These are phyloP conservation scores for Pagetopsis macropterus DNA, from an alignment of 2,797 vertebrate genomes.

Conservation along the genomic window DNA sequence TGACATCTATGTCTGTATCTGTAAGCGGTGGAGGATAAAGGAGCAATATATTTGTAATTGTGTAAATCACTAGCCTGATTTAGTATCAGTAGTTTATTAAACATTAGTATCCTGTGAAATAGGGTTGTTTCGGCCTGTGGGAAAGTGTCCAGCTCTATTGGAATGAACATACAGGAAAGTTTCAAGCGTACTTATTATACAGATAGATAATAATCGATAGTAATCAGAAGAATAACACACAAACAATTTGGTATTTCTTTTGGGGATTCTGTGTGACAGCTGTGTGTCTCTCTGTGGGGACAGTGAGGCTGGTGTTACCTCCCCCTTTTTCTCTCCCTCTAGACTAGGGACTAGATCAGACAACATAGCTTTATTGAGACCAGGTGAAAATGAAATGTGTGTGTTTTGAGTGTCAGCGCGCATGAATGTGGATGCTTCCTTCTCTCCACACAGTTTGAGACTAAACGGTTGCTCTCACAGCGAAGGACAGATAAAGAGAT, in stretches of 20 bases:
- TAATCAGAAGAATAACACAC: slow-evolving; percentile 21
- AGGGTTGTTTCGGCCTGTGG: background rate
- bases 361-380: slow-evolving; percentile 66
- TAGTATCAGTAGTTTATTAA: background rate
- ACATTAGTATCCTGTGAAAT: slow-evolving; percentile 1
- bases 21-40: background rate
- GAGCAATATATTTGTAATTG: slow-evolving; percentile 1
- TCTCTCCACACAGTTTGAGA: slow-evolving; percentile 37
- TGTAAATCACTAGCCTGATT: background rate
- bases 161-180: background rate
- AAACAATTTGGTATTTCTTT: slow-evolving; percentile 12
- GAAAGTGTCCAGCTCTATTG: background rate
- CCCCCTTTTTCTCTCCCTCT: slow-evolving; percentile 31
- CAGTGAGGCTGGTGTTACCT: slow-evolving; percentile 19
- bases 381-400: slow-evolving; percentile 61
- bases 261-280: slow-evolving; percentile 25
- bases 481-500: background rate
- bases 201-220: slow-evolving; percentile 1
- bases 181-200: background rate
- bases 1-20: background rate
- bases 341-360: slow-evolving; percentile 45
- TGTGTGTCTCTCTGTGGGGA: slow-evolving; percentile 42
- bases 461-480: background rate
- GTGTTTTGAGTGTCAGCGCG: slow-evolving; percentile 21
- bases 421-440: slow-evolving; percentile 26